phyloP scores from a whole-genome alignment of 2,113 vertebrate species.

The Pandion haliaetus region DNA sequence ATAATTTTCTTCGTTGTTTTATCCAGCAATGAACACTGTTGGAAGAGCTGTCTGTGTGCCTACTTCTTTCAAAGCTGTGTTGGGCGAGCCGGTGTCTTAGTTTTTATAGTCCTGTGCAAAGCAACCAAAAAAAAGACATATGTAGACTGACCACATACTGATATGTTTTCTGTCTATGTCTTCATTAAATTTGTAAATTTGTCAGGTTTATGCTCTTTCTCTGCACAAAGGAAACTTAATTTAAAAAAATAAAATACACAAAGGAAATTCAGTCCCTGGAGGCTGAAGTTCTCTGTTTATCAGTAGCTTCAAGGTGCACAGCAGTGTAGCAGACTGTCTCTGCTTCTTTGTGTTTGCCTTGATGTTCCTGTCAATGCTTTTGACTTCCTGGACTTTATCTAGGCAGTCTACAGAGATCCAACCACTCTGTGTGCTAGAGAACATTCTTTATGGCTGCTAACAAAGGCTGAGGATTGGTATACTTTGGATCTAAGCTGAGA shows the following conservation, averaged over 20 bases:
- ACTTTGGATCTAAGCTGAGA: not conserved
- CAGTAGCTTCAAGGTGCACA: not conserved
- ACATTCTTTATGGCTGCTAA: not conserved
- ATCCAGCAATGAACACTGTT: not conserved
- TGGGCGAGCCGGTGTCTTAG: not conserved
- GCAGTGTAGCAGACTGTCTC: not conserved
- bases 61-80: not conserved
- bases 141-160: not conserved
- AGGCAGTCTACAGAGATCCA: not conserved
- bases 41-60: not conserved
- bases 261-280: not conserved
- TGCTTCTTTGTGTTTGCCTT: not conserved
- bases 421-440: not conserved
- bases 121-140: not conserved
- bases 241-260: not conserved
- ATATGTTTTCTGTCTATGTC: fast-evolving
- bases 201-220: not conserved
- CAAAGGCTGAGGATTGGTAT: not conserved
- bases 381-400: not conserved
- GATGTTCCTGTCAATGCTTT: not conserved
- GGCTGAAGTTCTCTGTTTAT: not conserved
- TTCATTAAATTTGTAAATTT: not conserved
- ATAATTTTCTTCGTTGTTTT: not conserved
- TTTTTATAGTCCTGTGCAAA: not conserved
- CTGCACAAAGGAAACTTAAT: not conserved